Conservation (phyloP, 1,140 invertebrate species). For the Microvelia longipes region DNA sequence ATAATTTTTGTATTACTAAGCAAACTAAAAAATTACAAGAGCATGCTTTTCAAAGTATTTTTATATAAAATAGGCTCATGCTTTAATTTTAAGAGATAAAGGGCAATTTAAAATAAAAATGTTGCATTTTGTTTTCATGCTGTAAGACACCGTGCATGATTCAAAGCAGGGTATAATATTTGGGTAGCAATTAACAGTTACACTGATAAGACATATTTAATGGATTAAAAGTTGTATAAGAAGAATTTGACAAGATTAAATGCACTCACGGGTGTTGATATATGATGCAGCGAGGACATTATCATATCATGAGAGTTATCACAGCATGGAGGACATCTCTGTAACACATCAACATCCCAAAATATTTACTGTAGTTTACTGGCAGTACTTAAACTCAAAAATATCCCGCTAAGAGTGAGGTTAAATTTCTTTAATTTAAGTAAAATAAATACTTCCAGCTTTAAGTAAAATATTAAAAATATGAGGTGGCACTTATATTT, state of each 20-base stretch:
- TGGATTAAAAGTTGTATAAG: neutral
- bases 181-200: neutral
- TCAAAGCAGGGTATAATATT: neutral
- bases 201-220: neutral
- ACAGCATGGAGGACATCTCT: conserved; percentile 19
- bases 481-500: too few species aligned
- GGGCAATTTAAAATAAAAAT: neutral
- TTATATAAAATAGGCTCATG: neutral
- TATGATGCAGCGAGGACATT: conserved; percentile 29
- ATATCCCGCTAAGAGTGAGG: too few species aligned
- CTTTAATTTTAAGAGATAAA: neutral
- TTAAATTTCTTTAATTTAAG: too few species aligned
- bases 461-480: too few species aligned
- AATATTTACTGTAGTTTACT: too few species aligned
- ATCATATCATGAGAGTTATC: conserved; percentile 30
- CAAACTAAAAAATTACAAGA: neutral
- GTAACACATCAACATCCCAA: too few species aligned
- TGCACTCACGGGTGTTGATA: conserved; percentile 28
- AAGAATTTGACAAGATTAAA: neutral
- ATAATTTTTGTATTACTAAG: too few species aligned
- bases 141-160: neutral
- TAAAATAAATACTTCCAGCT: too few species aligned
- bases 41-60: neutral
- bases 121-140: neutral
- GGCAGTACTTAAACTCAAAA: too few species aligned